Evolutionary conservation across 2,888 invertebrate species (phyloP).

Genomic region (Tanytarsus gracilentus): DNA sequence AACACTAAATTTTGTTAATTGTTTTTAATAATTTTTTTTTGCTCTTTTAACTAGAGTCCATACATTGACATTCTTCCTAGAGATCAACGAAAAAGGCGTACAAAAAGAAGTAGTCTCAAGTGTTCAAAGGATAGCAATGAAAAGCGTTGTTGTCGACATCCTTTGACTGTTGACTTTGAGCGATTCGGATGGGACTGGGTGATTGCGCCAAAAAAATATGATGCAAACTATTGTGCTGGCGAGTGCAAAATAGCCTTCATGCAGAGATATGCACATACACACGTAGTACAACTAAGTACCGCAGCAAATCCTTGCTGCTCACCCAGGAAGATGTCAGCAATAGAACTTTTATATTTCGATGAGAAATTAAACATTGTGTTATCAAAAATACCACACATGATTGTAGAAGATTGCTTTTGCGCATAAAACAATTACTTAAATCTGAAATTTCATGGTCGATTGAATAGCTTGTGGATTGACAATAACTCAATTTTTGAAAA

Average conservation of each 20-base stretch:
- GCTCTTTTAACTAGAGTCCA: conserved; percentile 31
- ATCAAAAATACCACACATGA: conserved; percentile 86
- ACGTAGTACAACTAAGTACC: conserved; percentile 73
- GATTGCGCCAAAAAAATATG: conserved; percentile 88
- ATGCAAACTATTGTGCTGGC: conserved; percentile 93
- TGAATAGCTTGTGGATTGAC: background rate
- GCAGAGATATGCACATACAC: conserved; percentile 80
- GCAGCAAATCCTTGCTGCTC: conserved; percentile 87
- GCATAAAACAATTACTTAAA: conserved; percentile 48
- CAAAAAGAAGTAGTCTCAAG: conserved; percentile 69
- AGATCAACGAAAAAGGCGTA: conserved; percentile 49
- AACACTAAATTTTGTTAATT: no score
- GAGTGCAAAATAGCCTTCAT: conserved; percentile 85
- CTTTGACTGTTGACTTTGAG: conserved; percentile 86
- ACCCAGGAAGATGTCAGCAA: conserved; percentile 76
- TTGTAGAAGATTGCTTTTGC: conserved; percentile 88
- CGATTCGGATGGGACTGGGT: conserved; percentile 97
- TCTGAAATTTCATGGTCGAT: background rate
- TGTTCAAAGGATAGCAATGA: conserved; percentile 68
- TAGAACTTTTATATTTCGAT: conserved; percentile 88
- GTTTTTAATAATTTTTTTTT: background rate
- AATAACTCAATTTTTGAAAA: background rate
- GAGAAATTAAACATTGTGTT: conserved; percentile 78
- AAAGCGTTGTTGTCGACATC: conserved; percentile 86
- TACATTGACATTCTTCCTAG: conserved; percentile 41